Evolutionary conservation across 2,888 invertebrate species (phyloP), one percentile per base, ranked within the genome.

Genomic region (Omphaloscelis lunosa): DNA sequence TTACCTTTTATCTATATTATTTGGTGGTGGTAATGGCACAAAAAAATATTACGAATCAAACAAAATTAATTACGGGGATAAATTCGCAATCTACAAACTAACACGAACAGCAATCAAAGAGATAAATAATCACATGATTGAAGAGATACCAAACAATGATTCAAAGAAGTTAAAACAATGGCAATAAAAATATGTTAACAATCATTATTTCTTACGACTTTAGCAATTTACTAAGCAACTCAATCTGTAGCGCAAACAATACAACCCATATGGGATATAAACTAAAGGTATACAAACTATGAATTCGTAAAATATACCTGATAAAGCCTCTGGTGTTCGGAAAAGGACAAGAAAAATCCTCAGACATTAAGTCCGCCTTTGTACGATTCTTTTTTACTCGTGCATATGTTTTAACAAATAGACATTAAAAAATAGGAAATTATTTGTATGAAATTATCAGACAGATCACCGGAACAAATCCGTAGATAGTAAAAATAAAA

Each of bases 221-320:
- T 39, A 81, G 12, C 41, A 41, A 78, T 71, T 27, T 53, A 63
- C 34, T 61, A 66, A 66, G 51, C 58, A 23, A 68, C 62, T 77
- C 77, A 82, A 82, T 77, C n/a, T 51, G 34, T 45, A 58, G 11
- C 15, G 34, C 41, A 63, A 77, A 83, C 69, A 68, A 83, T 83
- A 83, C 62, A 79, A 77, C n/a, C 68, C 83, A n/a, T 45, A 34
- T 34, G 68, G 62, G 78, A 69, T 62, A 79, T 62, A 62, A 51
- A 58, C 17, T 62, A 59, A 59, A 65, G 63, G 41, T 45, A 34
- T 27, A 58, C 58, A 41, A 80, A 61, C 58, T 8, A 72, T 29
- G 53, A 77, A 62, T 62, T 61, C 29, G n/a, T 39, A 27, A 51
- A 27, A 67, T 5, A 59, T 29, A 20, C 6, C n/a, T n/a, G 23